These are phyloP conservation scores for Butorides virescens DNA, from an alignment of 2,113 vertebrate genomes.

Conservation along the genomic window DNA sequence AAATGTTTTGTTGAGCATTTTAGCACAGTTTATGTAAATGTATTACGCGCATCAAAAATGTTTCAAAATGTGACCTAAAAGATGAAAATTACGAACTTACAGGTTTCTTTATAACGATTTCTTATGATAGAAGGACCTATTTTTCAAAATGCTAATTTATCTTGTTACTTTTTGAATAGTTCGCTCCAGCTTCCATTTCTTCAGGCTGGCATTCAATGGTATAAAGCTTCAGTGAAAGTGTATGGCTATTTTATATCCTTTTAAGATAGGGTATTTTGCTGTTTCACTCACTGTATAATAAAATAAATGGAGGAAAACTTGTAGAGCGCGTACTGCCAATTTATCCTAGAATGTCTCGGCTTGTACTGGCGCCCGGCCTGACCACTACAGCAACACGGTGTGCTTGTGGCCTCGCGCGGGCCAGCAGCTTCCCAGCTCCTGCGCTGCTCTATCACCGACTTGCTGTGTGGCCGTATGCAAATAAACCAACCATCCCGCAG, in stretches of 20 bases:
- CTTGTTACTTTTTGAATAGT: not conserved
- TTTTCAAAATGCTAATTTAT: not conserved
- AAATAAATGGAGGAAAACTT: slow-evolving; percentile 56
- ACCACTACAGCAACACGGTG: slow-evolving; percentile 39
- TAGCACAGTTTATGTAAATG: not conserved
- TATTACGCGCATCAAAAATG: not conserved
- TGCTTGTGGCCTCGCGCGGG: not conserved
- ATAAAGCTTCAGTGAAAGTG: not conserved
- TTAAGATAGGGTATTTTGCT: slow-evolving; percentile 26
- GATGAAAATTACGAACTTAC: not conserved
- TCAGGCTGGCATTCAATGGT: not conserved
- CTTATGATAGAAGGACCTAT: not conserved
- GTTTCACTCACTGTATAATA: slow-evolving; percentile 57
- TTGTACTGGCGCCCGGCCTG: slow-evolving; percentile 33
- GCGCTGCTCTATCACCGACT: not conserved
- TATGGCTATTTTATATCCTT: not conserved
- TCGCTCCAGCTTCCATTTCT: not conserved
- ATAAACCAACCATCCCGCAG: not conserved
- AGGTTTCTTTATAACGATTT: not conserved
- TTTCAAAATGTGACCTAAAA: not conserved
- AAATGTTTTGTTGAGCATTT: not conserved
- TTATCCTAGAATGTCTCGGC: slow-evolving; percentile 51
- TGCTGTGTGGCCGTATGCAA: slow-evolving; percentile 30
- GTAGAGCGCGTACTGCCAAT: not conserved
- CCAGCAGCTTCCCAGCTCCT: not conserved